A percentile compares a stretch with the other conserved stretches of the same genome.
phyloP scores from a whole-genome alignment of 1,140 invertebrate genomes.

The Nephotettix cincticeps region DNA sequence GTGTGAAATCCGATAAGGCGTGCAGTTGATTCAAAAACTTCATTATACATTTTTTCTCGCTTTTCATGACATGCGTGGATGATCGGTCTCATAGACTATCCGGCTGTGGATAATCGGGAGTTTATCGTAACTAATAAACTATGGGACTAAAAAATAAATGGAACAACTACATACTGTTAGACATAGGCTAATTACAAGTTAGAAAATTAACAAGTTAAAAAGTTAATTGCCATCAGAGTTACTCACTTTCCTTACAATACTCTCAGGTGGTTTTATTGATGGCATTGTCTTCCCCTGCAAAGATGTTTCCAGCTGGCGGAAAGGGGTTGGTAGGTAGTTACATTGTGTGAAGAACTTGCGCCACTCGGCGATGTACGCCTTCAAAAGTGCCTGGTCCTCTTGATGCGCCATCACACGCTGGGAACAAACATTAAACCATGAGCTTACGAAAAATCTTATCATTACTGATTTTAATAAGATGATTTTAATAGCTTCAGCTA shows the following conservation, averaged over 20 bases:
- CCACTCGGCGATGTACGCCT: slow-evolving; percentile 97
- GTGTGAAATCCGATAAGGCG: too few species aligned
- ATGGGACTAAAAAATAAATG: background rate
- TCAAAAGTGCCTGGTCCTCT: slow-evolving; percentile 92
- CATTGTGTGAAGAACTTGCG: slow-evolving; percentile 97
- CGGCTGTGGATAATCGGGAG: background rate
- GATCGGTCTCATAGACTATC: too few species aligned
- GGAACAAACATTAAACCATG: too few species aligned
- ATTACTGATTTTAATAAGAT: too few species aligned
- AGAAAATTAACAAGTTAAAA: background rate
- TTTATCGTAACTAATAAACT: background rate
- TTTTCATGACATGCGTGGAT: too few species aligned
- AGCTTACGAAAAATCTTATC: too few species aligned
- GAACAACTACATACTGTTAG: background rate
- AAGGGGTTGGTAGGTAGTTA: slow-evolving; percentile 94
- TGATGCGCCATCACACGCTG: slow-evolving; percentile 83
- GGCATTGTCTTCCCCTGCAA: slow-evolving; percentile 62
- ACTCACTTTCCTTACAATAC: slow-evolving; percentile 78
- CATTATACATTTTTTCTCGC: too few species aligned
- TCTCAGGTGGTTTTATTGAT: slow-evolving; percentile 75
- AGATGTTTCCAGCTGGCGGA: slow-evolving; percentile 86
- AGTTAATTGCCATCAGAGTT: too few species aligned
- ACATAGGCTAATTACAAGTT: background rate
- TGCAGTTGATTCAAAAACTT: too few species aligned
- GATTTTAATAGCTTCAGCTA: too few species aligned